Conservation (phyloP, 2,888 invertebrate genomes). For the Nebria brevicollis region DNA sequence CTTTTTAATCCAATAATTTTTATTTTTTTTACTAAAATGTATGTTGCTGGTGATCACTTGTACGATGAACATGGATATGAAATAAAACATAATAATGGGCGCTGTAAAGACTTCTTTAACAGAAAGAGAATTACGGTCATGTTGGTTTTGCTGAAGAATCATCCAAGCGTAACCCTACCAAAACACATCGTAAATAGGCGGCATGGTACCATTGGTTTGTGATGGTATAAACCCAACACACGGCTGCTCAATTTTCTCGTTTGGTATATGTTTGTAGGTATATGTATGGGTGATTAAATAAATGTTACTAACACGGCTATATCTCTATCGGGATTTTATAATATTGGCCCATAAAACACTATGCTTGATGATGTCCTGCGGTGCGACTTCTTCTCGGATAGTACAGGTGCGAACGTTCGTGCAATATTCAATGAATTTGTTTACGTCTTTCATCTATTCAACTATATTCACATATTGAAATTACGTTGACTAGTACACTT, state of each 20-base stretch:
- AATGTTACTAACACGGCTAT: conserved; percentile 23
- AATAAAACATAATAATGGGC: neutral
- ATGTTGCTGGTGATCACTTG: neutral
- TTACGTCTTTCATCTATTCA: too few relatives aligned
- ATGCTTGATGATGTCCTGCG: conserved; percentile 23
- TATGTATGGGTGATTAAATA: conserved; percentile 23
- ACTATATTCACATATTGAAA: too few relatives aligned
- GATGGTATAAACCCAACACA: conserved; percentile 6
- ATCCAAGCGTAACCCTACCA: conserved; percentile 24
- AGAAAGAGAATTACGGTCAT: conserved; percentile 17
- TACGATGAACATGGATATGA: neutral
- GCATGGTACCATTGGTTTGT: conserved; percentile 10
- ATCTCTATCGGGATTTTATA: conserved; percentile 26
- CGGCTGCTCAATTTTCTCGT: neutral
- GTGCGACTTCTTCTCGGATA: conserved; percentile 2
- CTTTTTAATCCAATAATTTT: neutral
- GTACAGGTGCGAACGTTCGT: conserved; percentile 24
- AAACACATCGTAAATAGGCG: conserved; percentile 24
- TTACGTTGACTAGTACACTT: too few relatives aligned
- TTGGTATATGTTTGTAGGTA: conserved; percentile 7
- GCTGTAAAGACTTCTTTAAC: neutral
- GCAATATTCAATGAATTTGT: neutral
- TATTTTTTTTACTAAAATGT: neutral
- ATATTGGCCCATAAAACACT: conserved; percentile 32
- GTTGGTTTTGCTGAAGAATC: conserved; percentile 15